These are phyloP conservation scores for Punctoribates punctum DNA, from an alignment of 2,888 invertebrate species.

Conservation along the genomic window DNA sequence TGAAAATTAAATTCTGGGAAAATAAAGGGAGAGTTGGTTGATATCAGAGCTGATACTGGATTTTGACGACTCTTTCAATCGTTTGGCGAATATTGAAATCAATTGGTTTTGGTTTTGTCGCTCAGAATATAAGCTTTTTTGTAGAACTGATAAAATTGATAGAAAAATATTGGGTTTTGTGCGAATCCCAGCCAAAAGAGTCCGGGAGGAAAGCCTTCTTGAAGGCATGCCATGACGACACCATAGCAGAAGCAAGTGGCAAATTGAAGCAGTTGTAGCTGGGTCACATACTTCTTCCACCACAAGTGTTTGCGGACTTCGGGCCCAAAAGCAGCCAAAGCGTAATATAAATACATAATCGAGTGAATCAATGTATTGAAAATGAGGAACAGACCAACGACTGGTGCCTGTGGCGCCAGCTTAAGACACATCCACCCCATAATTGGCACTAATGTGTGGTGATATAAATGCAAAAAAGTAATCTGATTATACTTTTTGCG, in stretches of 20 bases:
- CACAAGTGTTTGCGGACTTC: constrained; percentile 38
- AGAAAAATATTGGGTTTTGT: constrained; percentile 42
- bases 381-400: constrained; percentile 38
- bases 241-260: constrained; percentile 29
- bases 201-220: constrained; percentile 40
- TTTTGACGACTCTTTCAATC: neutral
- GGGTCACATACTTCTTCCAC: constrained; percentile 42
- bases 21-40: no score
- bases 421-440: constrained; percentile 41
- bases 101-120: constrained; percentile 16
- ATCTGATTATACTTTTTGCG: constrained; percentile 42
- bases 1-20: no score
- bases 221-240: constrained; percentile 36
- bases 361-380: constrained; percentile 41
- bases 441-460: constrained; percentile 41
- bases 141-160: constrained; percentile 41
- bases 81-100: neutral
- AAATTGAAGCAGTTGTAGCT: constrained; percentile 41
- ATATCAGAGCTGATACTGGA: neutral
- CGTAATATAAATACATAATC: constrained; percentile 42
- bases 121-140: constrained; percentile 21
- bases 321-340: constrained; percentile 40
- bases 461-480: constrained; percentile 41
- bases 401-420: constrained; percentile 39
- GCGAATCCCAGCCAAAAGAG: constrained; percentile 40